Conservation (phyloP, 2,113 vertebrate genomes). For the Carettochelys insculpta region DNA sequence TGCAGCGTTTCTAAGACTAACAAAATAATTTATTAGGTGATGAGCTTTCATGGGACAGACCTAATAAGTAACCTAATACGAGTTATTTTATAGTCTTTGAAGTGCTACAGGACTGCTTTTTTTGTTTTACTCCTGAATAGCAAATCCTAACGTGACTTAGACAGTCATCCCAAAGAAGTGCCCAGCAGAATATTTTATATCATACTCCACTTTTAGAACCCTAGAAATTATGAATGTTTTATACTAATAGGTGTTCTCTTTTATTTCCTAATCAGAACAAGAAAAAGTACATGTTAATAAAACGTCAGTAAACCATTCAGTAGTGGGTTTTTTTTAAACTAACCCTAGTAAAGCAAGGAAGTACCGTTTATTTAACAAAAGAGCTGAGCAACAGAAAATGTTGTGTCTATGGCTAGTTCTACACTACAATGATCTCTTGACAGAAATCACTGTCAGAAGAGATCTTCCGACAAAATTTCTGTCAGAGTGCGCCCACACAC, state of each 20-base stretch:
- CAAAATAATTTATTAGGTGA: no score
- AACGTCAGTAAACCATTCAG: neutral
- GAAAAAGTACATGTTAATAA: neutral
- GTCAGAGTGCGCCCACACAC: no score
- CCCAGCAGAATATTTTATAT: neutral
- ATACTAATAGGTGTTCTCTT: neutral
- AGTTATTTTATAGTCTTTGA: no score
- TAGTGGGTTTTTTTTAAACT: neutral
- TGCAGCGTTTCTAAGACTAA: no score
- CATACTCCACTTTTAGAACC: neutral
- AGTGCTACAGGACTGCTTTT: no score
- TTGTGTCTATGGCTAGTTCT: no score
- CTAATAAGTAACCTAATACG: no score
- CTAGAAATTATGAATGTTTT: neutral
- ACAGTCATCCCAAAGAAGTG: neutral
- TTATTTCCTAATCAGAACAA: neutral
- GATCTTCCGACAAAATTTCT: no score
- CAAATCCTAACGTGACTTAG: neutral
- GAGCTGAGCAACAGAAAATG: neutral
- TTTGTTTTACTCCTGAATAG: no score
- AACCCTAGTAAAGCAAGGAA: neutral
- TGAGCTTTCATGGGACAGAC: no score
- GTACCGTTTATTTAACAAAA: fast-evolving
- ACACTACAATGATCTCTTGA: no score
- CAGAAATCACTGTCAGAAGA: no score